phyloP scores from a whole-genome alignment of 2,113 vertebrate genomes.

The Oriolus oriolus region DNA sequence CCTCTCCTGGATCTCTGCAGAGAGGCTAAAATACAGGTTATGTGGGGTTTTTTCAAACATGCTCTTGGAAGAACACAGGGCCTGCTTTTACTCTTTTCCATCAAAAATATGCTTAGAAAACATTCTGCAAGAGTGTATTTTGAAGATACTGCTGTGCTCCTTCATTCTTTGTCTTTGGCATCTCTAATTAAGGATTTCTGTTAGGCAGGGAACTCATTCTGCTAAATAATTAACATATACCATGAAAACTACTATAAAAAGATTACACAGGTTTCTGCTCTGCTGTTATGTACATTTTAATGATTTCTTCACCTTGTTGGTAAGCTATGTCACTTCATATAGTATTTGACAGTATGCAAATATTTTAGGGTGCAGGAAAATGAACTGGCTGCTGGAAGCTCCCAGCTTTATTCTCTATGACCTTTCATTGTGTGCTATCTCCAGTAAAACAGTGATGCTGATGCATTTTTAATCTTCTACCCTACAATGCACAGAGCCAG shows the following conservation, averaged over 20 bases:
- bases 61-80: neutral
- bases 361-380: neutral
- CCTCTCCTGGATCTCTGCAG: neutral
- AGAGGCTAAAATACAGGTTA: neutral
- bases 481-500: neutral
- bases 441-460: neutral
- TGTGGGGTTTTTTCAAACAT: neutral
- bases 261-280: neutral
- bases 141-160: neutral
- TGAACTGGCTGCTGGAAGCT: neutral
- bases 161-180: neutral
- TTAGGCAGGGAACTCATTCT: neutral
- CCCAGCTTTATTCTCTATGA: neutral
- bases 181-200: neutral
- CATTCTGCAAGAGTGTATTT: neutral
- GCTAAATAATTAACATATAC: neutral
- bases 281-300: neutral
- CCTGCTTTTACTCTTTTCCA: neutral
- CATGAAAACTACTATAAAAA: neutral
- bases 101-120: neutral
- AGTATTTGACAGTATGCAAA: neutral
- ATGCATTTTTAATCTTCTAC: neutral
- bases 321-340: neutral
- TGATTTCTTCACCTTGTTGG: neutral
- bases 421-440: neutral